phyloP scores from a whole-genome alignment of 2,113 vertebrate genomes.

The Alaudala cheleensis region DNA sequence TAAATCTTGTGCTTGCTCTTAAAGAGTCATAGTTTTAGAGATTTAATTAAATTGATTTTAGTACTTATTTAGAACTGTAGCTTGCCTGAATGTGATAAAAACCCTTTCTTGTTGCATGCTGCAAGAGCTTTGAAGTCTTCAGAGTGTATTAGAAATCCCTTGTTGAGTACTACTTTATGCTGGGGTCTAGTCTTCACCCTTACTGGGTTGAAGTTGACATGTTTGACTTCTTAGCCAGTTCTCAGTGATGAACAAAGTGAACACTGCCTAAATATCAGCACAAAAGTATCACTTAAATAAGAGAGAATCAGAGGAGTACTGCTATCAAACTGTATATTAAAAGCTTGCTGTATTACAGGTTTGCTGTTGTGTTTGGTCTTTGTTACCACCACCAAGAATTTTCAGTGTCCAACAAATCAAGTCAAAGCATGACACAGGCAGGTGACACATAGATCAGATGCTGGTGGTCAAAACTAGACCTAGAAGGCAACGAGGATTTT shows the following conservation, averaged over 20 bases:
- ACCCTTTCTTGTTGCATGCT: not conserved
- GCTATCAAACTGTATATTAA: not conserved
- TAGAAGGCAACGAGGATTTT: not conserved
- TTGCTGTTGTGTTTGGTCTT: not conserved
- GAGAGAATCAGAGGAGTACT: not conserved
- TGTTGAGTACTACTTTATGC: not conserved
- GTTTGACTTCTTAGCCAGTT: not conserved
- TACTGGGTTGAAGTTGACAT: not conserved
- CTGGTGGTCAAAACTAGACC: not conserved
- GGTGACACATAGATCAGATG: not conserved
- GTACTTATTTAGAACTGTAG: not conserved
- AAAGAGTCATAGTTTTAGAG: conserved; percentile 11
- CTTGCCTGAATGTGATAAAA: not conserved
- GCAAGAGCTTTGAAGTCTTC: conserved; percentile 14
- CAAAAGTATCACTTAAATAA: not conserved
- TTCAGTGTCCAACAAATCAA: not conserved
- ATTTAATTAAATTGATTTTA: conserved; percentile 50
- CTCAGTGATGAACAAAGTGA: not conserved
- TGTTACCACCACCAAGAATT: not conserved
- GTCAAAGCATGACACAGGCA: not conserved
- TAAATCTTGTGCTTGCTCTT: conserved; percentile 40
- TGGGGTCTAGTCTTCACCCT: not conserved
- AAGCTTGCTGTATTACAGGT: not conserved
- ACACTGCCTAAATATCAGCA: not conserved
- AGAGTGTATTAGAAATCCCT: not conserved